phyloP scores from a whole-genome alignment of 2,797 vertebrate genomes.

The Strix occidentalis region DNA sequence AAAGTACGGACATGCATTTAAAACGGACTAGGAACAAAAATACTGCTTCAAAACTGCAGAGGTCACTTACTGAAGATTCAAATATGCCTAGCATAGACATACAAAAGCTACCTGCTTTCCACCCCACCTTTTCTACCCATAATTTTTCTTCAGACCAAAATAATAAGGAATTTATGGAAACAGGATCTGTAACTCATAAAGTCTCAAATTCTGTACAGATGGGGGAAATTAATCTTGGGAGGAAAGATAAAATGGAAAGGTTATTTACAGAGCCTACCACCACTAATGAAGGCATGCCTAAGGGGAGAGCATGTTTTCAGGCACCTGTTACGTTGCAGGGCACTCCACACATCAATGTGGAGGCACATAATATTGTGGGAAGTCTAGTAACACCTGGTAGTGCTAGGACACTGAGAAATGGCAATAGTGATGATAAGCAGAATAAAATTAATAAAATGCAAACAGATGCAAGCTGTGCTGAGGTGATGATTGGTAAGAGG shows the following conservation, averaged over 20 bases:
- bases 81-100: background rate
- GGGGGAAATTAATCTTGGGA: background rate
- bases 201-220: background rate
- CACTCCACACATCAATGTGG: background rate
- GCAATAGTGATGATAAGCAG: background rate
- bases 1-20: background rate
- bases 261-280: background rate
- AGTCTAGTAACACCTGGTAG: background rate
- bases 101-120: background rate
- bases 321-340: background rate
- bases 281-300: background rate
- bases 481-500: background rate
- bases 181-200: background rate
- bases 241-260: background rate
- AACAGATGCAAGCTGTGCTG: background rate
- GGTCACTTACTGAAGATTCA: background rate
- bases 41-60: background rate
- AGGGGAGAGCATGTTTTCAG: background rate
- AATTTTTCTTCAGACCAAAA: background rate
- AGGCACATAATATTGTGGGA: background rate
- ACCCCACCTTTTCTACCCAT: background rate
- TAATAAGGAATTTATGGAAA: constrained; percentile 26
- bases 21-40: background rate
- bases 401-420: background rate
- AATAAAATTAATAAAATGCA: background rate